Percentiles rank a stretch among this genome's conserved stretches.
These are phyloP conservation scores for Oncorhynchus gorbuscha DNA, from an alignment of 2,113 vertebrate species.

Conservation along the genomic window DNA sequence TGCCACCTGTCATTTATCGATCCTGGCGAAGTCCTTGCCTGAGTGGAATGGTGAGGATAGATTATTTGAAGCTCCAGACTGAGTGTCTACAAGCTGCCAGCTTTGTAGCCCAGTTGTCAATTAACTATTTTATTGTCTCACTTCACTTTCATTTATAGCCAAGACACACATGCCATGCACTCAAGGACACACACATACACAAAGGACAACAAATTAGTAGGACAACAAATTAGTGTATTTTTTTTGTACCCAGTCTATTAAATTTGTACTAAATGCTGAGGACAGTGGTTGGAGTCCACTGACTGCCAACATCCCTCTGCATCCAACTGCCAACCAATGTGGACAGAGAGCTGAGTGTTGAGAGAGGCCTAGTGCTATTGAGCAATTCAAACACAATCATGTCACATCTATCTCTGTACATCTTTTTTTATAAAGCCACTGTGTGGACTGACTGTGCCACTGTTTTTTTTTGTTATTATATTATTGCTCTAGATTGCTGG, in stretches of 20 bases:
- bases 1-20: slow-evolving; percentile 45
- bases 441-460: too few relatives aligned
- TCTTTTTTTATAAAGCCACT: too few relatives aligned
- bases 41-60: slow-evolving; percentile 34
- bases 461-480: too few relatives aligned
- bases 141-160: slow-evolving; percentile 12
- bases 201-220: not conserved
- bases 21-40: slow-evolving; percentile 4
- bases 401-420: too few relatives aligned
- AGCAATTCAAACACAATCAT: not conserved
- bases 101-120: slow-evolving; percentile 47
- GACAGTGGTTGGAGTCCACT: not conserved
- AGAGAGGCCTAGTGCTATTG: not conserved
- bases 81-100: slow-evolving; percentile 36
- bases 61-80: slow-evolving; percentile 46
- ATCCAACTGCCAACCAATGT: not conserved
- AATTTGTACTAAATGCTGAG: not conserved
- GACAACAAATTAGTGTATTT: not conserved
- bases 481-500: too few relatives aligned
- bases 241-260: not conserved
- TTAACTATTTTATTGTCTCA: slow-evolving; percentile 15
- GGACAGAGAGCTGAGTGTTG: not conserved
- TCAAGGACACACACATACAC: not conserved
- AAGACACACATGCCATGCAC: slow-evolving; percentile 7
- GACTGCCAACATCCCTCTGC: not conserved